Evolutionary conservation across 2,797 vertebrate species (phyloP).

Genomic region (Periophthalmus magnuspinnatus): DNA sequence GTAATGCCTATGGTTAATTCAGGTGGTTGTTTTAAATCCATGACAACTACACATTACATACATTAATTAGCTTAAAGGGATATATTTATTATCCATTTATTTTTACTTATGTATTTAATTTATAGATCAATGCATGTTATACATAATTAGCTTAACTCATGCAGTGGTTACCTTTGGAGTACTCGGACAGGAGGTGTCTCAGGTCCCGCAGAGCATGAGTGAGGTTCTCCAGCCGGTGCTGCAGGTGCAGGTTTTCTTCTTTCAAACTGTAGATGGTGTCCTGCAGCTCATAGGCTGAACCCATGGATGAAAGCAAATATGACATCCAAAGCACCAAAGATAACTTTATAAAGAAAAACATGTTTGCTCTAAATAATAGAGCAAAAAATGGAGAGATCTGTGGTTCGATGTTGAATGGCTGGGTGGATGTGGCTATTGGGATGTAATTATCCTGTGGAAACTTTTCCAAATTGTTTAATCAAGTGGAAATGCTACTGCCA

Average conservation of each 20-base stretch:
- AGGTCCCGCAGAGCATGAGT: constrained; percentile 71
- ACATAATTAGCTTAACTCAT: not conserved
- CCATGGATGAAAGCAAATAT: constrained; percentile 30
- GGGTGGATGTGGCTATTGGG: constrained; percentile 1
- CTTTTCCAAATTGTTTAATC: constrained; percentile 20
- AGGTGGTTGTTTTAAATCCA: not conserved
- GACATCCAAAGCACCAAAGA: constrained; percentile 34
- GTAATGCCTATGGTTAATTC: too few relatives aligned
- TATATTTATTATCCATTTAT: too few relatives aligned
- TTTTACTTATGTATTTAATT: too few relatives aligned
- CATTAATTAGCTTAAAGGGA: too few relatives aligned
- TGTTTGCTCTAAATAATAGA: constrained; percentile 13
- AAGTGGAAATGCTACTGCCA: constrained; percentile 24
- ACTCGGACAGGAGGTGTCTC: constrained; percentile 70
- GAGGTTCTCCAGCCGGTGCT: constrained; percentile 75
- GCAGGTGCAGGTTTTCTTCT: constrained; percentile 73
- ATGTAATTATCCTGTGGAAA: constrained; percentile 9
- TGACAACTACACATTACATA: too few relatives aligned
- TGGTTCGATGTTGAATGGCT: not conserved
- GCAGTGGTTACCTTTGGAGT: constrained; percentile 62
- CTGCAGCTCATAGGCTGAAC: constrained; percentile 72
- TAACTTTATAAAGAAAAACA: constrained; percentile 35
- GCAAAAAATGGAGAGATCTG: not conserved
- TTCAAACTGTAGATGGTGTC: constrained; percentile 74
- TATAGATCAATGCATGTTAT: not conserved